These are phyloP conservation scores for Scaptomyza montana DNA, from an alignment of 1,140 invertebrate species.

Conservation along the genomic window DNA sequence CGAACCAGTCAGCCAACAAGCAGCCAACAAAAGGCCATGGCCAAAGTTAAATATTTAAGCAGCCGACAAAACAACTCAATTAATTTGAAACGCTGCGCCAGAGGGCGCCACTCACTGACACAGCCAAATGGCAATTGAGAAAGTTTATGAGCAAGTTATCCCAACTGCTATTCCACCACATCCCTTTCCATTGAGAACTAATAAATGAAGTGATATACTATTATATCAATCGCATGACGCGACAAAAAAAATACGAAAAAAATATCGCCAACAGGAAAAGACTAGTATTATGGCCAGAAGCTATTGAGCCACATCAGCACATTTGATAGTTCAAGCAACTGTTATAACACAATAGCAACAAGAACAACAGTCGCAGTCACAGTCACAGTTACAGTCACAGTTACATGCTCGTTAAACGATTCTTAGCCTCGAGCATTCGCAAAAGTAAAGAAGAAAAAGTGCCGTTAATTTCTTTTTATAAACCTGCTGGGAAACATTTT, in stretches of 20 bases:
- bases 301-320: conserved; percentile 60
- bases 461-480: conserved; percentile 84
- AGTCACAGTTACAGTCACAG: conserved; percentile 12
- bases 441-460: conserved; percentile 40
- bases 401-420: conserved; percentile 82
- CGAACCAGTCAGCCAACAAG: conserved; percentile 14
- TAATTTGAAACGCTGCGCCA: conserved; percentile 68
- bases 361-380: not conserved
- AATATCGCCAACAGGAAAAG: conserved; percentile 1
- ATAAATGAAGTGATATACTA: conserved; percentile 36
- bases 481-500: conserved; percentile 84
- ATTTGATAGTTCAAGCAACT: conserved; percentile 11
- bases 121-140: conserved; percentile 34
- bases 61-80: conserved; percentile 79
- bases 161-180: not conserved
- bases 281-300: conserved; percentile 3
- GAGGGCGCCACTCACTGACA: conserved; percentile 5
- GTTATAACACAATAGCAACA: not conserved
- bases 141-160: conserved; percentile 28
- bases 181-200: not conserved
- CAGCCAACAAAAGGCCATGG: conserved; percentile 61
- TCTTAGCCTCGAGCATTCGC: conserved; percentile 39
- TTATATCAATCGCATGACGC: conserved; percentile 57
- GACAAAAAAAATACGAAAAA: conserved; percentile 26
- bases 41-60: conserved; percentile 80